Percentiles rank a stretch among this genome's conserved stretches.
These are phyloP conservation scores for Fulmarus glacialis DNA, from an alignment of 2,113 vertebrate genomes.

Conservation along the genomic window DNA sequence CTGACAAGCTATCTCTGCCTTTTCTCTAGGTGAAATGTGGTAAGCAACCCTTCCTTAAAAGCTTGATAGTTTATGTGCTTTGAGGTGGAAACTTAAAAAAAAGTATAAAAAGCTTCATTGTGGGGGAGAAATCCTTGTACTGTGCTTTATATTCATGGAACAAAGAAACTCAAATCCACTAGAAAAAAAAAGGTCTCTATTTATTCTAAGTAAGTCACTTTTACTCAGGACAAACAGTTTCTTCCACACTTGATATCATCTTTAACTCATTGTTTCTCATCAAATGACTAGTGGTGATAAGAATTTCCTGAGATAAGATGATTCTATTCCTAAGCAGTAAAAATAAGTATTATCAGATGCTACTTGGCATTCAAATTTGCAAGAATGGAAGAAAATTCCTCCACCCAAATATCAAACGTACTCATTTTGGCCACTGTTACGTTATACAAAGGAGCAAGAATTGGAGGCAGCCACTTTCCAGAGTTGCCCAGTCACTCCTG, in stretches of 20 bases:
- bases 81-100: constrained; percentile 36
- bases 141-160: constrained; percentile 4
- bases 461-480: neutral
- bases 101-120: neutral
- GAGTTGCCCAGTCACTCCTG: neutral
- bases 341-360: constrained; percentile 58
- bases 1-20: neutral
- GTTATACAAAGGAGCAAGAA: neutral
- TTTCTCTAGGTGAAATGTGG: constrained; percentile 20
- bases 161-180: constrained; percentile 16
- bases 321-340: constrained; percentile 35
- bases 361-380: constrained; percentile 41
- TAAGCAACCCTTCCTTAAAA: constrained; percentile 26
- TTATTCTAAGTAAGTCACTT: constrained; percentile 31
- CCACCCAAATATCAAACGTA: neutral
- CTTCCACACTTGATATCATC: constrained; percentile 29
- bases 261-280: constrained; percentile 65
- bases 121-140: neutral
- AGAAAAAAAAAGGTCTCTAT: neutral
- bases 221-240: constrained; percentile 28
- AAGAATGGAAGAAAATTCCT: constrained; percentile 40
- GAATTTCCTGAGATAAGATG: constrained; percentile 59
- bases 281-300: constrained; percentile 42
- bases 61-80: constrained; percentile 16
- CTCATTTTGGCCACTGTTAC: neutral